These are phyloP conservation scores for Macrostomum cliftonense DNA, from an alignment of 2,888 invertebrate genomes.

Conservation along the genomic window DNA sequence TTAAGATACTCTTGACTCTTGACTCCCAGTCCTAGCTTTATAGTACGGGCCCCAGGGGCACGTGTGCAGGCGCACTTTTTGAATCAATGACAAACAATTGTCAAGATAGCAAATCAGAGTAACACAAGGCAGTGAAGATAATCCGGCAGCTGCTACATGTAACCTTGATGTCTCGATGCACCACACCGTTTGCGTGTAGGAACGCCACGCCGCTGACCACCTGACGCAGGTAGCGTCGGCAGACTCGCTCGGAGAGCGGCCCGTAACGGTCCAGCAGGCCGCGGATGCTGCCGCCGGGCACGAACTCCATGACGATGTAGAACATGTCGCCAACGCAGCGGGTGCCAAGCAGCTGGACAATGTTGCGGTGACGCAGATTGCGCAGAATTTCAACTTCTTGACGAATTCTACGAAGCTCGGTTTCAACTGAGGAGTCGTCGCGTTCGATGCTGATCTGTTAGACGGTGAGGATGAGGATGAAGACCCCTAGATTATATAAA, in stretches of 20 bases:
- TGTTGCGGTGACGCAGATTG: slow-evolving; percentile 33
- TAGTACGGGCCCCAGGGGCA: too few species aligned
- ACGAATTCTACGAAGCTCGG: slow-evolving; percentile 34
- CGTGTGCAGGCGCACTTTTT: too few species aligned
- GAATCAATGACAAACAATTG: too few species aligned
- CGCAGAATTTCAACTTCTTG: slow-evolving; percentile 36
- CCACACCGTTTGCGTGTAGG: slow-evolving; percentile 34
- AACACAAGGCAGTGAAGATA: too few species aligned
- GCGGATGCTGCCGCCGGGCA: slow-evolving; percentile 36
- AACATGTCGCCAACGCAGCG: slow-evolving; percentile 33
- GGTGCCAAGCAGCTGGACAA: slow-evolving; percentile 37
- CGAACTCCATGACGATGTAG: slow-evolving; percentile 38
- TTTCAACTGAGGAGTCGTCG: slow-evolving; percentile 13
- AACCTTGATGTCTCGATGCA: slow-evolving; percentile 38
- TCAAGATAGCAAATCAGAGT: too few species aligned
- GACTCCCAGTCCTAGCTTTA: too few species aligned
- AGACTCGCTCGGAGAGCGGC: slow-evolving; percentile 33
- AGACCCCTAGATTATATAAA: too few species aligned
- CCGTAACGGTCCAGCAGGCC: slow-evolving; percentile 34
- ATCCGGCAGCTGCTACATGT: too few species aligned
- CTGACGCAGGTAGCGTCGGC: slow-evolving; percentile 33
- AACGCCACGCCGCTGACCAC: slow-evolving; percentile 37
- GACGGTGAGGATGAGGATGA: too few species aligned
- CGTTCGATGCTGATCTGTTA: slow-evolving; percentile 1
- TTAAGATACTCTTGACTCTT: too few species aligned